Percentiles rank a stretch among this genome's conserved stretches.
phyloP scores from a whole-genome alignment of 2,113 vertebrate species.

The Poicephalus meyeri region DNA sequence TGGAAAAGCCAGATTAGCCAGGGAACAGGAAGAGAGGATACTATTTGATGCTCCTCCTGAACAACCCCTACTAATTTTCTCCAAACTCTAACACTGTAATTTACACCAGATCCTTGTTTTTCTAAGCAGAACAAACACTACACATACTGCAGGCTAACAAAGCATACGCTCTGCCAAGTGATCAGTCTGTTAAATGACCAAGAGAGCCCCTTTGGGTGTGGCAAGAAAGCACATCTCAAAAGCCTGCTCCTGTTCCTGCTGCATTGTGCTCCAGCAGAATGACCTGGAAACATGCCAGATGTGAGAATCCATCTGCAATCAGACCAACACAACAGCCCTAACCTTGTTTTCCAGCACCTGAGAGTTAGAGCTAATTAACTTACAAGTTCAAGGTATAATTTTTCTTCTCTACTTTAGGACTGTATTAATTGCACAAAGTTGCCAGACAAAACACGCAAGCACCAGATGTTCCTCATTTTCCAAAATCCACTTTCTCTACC shows the following conservation, averaged over 20 bases:
- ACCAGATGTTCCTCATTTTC: conserved; percentile 4
- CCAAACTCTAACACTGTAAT: background rate
- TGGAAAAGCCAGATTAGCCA: background rate
- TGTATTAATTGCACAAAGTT: background rate
- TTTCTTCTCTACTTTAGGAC: background rate
- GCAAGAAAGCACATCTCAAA: background rate
- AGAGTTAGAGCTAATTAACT: background rate
- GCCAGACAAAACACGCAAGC: background rate
- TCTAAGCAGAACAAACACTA: background rate
- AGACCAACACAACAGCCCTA: background rate
- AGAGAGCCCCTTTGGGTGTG: background rate
- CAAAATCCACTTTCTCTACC: background rate
- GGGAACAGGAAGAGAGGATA: background rate
- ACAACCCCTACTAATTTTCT: background rate
- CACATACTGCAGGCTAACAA: background rate
- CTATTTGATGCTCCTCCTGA: background rate
- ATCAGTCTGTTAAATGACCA: background rate
- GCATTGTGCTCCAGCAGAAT: background rate
- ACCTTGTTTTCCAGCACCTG: background rate
- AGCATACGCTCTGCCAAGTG: background rate
- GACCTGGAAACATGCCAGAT: background rate
- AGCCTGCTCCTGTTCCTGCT: background rate
- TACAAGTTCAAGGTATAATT: background rate
- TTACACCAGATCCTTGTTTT: background rate
- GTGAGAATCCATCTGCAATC: background rate